Percentiles rank a stretch among this genome's conserved stretches.
Evolutionary conservation across 2,888 invertebrate genomes (phyloP).

Genomic region (Seira ritae): DNA sequence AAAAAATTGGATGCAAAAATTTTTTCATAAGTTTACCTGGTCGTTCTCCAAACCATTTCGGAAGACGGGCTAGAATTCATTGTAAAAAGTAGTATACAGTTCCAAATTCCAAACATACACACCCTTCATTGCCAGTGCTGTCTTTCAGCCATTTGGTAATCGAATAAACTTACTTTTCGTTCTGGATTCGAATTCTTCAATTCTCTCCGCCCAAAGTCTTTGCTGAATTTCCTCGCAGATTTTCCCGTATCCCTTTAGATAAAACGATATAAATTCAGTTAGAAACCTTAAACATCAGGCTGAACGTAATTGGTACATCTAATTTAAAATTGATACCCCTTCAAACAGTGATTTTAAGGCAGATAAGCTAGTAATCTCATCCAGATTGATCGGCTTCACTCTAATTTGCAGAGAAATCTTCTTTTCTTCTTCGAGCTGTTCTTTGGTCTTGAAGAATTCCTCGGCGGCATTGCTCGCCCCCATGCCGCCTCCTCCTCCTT

Average conservation of each 20-base stretch:
- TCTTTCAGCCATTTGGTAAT: no score
- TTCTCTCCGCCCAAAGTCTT: slow-evolving; percentile 91
- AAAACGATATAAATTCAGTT: no score
- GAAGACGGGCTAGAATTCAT: slow-evolving; percentile 89
- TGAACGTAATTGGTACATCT: no score
- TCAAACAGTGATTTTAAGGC: slow-evolving; percentile 92
- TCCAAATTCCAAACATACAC: background rate
- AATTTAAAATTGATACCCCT: no score
- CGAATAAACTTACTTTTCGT: slow-evolving; percentile 84
- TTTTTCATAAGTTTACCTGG: no score
- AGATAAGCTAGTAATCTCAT: slow-evolving; percentile 83
- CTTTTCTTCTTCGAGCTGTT: slow-evolving; percentile 99
- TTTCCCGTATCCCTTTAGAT: slow-evolving; percentile 94
- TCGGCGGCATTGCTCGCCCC: slow-evolving; percentile 85
- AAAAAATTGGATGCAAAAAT: no score
- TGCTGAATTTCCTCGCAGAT: slow-evolving; percentile 91
- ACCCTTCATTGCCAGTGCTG: no score
- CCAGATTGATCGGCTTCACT: slow-evolving; percentile 92
- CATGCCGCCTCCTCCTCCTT: slow-evolving; percentile 40
- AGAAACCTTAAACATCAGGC: no score
- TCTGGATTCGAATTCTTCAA: no score
- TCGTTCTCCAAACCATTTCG: slow-evolving; percentile 97
- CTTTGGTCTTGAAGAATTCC: slow-evolving; percentile 99
- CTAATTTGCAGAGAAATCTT: slow-evolving; percentile 96
- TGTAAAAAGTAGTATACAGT: background rate